Evolutionary conservation across 37 sponge, comb jelly and placozoan species (phyloP).

Genomic region (Haliclona indistincta): DNA sequence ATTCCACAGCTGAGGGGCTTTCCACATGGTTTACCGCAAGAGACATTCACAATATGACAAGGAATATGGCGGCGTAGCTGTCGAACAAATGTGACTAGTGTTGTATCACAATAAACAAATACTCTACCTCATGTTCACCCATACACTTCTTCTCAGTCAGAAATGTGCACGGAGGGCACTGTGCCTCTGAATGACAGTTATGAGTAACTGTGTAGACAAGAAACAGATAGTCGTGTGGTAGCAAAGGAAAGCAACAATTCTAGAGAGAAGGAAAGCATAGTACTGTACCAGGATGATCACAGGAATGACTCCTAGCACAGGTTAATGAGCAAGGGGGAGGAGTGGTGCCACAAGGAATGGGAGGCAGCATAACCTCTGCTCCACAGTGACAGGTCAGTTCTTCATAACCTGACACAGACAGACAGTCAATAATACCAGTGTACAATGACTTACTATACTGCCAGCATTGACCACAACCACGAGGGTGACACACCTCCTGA

Average conservation of each 20-base stretch:
- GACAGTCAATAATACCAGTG: not conserved
- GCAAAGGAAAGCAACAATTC: not conserved
- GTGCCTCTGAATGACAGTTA: slow-evolving; percentile 78
- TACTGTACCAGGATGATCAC: slow-evolving; percentile 65
- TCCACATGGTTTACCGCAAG: slow-evolving; percentile 76
- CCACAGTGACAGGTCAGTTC: slow-evolving; percentile 94
- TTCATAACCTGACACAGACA: slow-evolving; percentile 66
- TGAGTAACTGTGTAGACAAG: slow-evolving; percentile 57
- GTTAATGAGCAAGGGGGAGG: slow-evolving; percentile 69
- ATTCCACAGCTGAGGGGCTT: slow-evolving; percentile 69
- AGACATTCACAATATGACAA: slow-evolving; percentile 80
- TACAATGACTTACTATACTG: slow-evolving; percentile 60
- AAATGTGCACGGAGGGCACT: slow-evolving; percentile 86
- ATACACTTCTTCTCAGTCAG: slow-evolving; percentile 81
- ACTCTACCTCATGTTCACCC: slow-evolving; percentile 83
- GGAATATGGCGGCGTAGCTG: slow-evolving; percentile 63
- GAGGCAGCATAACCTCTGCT: slow-evolving; percentile 78
- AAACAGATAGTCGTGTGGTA: not conserved
- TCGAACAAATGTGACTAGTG: not conserved
- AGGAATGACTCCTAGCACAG: slow-evolving; percentile 80
- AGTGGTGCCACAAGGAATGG: slow-evolving; percentile 87
- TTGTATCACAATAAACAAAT: not conserved
- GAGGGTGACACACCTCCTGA: slow-evolving; percentile 71
- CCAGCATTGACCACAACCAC: slow-evolving; percentile 82
- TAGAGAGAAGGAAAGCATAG: too few relatives aligned